Conservation (phyloP, 2,797 vertebrate genomes). For the Sebastes matsubarae region DNA sequence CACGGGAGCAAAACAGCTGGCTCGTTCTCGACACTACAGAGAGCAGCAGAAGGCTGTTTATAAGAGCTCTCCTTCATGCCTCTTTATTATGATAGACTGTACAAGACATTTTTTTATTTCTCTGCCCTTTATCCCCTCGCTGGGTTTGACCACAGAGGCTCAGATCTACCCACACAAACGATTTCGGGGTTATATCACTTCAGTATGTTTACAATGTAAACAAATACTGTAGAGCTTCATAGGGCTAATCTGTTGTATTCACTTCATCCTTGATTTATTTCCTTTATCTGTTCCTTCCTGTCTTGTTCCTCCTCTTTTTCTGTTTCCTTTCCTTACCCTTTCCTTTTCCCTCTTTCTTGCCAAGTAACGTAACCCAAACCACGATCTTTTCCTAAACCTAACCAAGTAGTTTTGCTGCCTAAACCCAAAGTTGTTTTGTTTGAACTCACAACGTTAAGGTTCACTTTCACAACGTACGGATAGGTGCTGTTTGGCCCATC, state of each 20-base stretch:
- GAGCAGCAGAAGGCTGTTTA: background rate
- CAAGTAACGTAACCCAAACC: too few relatives aligned
- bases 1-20: background rate
- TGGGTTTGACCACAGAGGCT: background rate
- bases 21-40: background rate
- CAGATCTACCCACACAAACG: background rate
- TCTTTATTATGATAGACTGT: background rate
- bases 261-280: background rate
- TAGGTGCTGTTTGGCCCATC: too few relatives aligned
- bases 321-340: too few relatives aligned
- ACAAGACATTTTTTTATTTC: constrained; percentile 12
- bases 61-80: background rate
- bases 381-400: too few relatives aligned
- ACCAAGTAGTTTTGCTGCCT: too few relatives aligned
- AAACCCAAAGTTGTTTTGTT: too few relatives aligned
- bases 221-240: background rate
- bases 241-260: too few relatives aligned
- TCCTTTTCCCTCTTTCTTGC: background rate
- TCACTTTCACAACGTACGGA: too few relatives aligned
- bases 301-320: background rate
- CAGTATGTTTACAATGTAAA: background rate
- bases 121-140: background rate
- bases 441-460: too few relatives aligned
- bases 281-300: background rate
- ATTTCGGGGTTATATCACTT: background rate